These are phyloP conservation scores for Asteroscopus sphinx DNA, from an alignment of 2,888 invertebrate species.

Conservation along the genomic window DNA sequence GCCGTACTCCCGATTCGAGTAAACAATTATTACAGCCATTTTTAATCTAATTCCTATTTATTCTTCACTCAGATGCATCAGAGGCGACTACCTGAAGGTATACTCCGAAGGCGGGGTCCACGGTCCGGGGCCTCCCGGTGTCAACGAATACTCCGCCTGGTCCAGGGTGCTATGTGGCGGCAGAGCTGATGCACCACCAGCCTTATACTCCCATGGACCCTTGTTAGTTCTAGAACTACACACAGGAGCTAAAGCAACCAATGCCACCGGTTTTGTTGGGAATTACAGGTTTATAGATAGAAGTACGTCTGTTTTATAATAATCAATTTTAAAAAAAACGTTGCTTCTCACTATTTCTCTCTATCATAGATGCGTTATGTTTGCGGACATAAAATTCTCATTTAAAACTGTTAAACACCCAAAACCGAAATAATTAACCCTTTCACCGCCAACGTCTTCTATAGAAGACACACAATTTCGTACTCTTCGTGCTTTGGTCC, in stretches of 20 bases:
- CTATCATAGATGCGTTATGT: too few species aligned
- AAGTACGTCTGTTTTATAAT: slow-evolving; percentile 88
- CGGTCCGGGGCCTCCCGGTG: slow-evolving; percentile 91
- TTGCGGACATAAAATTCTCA: too few species aligned
- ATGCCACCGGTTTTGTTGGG: slow-evolving; percentile 93
- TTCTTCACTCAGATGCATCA: slow-evolving; percentile 90
- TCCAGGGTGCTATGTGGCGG: slow-evolving; percentile 93
- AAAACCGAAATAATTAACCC: too few species aligned
- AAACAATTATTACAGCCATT: too few species aligned
- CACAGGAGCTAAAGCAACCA: slow-evolving; percentile 84
- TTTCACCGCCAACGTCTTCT: too few species aligned
- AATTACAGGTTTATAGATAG: slow-evolving; percentile 94
- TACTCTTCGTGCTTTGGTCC: too few species aligned
- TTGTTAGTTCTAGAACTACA: slow-evolving; percentile 93
- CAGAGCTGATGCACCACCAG: slow-evolving; percentile 92
- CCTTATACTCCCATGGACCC: slow-evolving; percentile 93
- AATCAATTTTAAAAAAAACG: too few species aligned
- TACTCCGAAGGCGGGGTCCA: slow-evolving; percentile 94
- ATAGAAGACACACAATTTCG: too few species aligned
- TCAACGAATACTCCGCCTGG: slow-evolving; percentile 95
- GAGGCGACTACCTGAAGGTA: slow-evolving; percentile 93
- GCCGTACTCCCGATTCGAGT: too few species aligned
- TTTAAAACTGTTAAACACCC: too few species aligned
- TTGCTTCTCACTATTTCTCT: too few species aligned
- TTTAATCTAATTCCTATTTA: slow-evolving; percentile 28